These are phyloP conservation scores for Dromococcyx pavoninus DNA, from an alignment of 2,797 vertebrate species.

Conservation along the genomic window DNA sequence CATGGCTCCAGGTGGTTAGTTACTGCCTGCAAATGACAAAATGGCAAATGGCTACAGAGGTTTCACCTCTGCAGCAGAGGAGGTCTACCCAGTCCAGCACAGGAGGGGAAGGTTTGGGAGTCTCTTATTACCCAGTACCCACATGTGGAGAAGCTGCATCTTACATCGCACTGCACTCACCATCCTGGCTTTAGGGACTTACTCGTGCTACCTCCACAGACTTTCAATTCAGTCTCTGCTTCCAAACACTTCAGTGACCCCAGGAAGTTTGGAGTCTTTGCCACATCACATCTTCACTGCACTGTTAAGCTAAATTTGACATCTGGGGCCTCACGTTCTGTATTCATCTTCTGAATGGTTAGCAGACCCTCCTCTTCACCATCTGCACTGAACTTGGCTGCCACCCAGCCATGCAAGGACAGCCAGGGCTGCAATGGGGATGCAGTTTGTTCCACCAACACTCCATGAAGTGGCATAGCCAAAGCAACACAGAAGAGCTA, in stretches of 20 bases:
- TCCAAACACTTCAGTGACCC: neutral
- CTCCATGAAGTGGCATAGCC: neutral
- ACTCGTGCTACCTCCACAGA: neutral
- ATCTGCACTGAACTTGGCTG: accelerated
- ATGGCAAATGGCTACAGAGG: neutral
- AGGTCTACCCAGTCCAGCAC: neutral
- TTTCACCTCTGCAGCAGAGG: neutral
- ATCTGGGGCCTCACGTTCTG: neutral
- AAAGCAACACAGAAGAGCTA: neutral
- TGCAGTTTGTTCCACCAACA: neutral
- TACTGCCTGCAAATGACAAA: neutral
- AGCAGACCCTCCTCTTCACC: neutral
- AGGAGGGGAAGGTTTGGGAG: neutral
- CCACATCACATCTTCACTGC: neutral
- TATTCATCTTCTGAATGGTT: neutral
- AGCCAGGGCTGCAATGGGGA: neutral
- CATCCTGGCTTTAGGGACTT: neutral
- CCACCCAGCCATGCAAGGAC: neutral
- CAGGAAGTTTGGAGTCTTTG: neutral
- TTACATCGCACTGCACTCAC: neutral
- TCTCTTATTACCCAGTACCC: neutral
- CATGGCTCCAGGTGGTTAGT: neutral
- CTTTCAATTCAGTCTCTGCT: neutral
- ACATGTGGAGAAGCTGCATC: neutral
- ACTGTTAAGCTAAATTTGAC: neutral